Conservation (phyloP, 2,888 invertebrate species). For the Pollenia labialis region DNA sequence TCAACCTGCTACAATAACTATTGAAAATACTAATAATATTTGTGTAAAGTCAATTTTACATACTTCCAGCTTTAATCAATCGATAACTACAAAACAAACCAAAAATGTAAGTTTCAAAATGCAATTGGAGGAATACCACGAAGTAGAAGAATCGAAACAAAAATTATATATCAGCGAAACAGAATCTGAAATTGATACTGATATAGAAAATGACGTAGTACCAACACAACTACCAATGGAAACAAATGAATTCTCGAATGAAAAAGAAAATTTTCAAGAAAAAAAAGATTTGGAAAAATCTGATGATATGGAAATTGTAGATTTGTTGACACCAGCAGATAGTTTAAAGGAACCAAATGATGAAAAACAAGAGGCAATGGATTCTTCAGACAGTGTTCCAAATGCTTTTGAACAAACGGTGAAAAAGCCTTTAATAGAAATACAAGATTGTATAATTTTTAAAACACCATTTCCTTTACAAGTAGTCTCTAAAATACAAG, state of each 20-base stretch:
- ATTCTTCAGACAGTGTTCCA: neutral
- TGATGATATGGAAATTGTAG: slow-evolving; percentile 41
- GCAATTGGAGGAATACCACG: slow-evolving; percentile 57
- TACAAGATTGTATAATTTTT: slow-evolving; percentile 63
- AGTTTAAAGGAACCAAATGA: neutral
- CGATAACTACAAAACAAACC: slow-evolving; percentile 55
- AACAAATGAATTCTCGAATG: neutral
- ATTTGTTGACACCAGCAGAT: slow-evolving; percentile 55
- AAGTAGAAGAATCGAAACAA: neutral
- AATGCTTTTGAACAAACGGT: neutral
- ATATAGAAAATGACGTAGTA: slow-evolving; percentile 3
- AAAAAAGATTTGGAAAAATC: slow-evolving; percentile 9
- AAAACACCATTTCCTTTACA: slow-evolving; percentile 46
- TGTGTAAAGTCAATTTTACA: slow-evolving; percentile 65
- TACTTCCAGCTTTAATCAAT: slow-evolving; percentile 50
- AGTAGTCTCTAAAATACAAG: neutral
- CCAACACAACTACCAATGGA: neutral
- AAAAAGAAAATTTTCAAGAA: slow-evolving; percentile 34
- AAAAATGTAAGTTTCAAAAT: slow-evolving; percentile 67
- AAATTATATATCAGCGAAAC: slow-evolving; percentile 4
- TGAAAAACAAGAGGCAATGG: neutral
- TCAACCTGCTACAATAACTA: slow-evolving; percentile 22
- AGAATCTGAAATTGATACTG: slow-evolving; percentile 4
- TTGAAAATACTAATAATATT: slow-evolving; percentile 60
- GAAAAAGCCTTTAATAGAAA: slow-evolving; percentile 52